A percentile compares a stretch with the other conserved stretches of the same genome.
Conservation (phyloP, 1,140 invertebrate species). For the Babylonia areolata region DNA sequence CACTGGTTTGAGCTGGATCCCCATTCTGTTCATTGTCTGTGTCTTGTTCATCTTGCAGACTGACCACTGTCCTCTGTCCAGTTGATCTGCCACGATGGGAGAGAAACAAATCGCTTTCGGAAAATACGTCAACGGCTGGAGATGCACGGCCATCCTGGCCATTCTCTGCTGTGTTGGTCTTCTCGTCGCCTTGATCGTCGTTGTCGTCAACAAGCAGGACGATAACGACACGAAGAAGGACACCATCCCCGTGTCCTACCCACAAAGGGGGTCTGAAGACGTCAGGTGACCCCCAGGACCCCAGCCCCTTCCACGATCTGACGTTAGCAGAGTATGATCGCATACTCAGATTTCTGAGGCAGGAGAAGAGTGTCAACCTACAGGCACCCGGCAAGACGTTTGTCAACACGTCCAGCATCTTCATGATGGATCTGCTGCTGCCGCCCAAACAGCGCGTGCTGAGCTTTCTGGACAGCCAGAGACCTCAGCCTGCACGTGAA, state of each 20-base stretch:
- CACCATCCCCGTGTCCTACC: neutral
- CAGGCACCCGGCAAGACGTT: slow-evolving; percentile 28
- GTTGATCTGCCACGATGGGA: neutral
- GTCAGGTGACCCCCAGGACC: slow-evolving; percentile 38
- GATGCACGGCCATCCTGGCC: slow-evolving; percentile 6
- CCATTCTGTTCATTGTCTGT: too few relatives aligned
- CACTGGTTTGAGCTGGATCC: too few relatives aligned
- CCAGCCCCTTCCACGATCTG: slow-evolving; percentile 52
- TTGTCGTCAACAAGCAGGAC: neutral
- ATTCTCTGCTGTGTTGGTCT: neutral
- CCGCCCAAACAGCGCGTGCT: slow-evolving; percentile 56
- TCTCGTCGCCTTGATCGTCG: slow-evolving; percentile 9
- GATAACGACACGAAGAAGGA: neutral
- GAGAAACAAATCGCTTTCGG: neutral
- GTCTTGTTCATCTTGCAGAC: neutral
- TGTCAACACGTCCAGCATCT: slow-evolving; percentile 58
- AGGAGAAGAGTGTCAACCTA: slow-evolving; percentile 46
- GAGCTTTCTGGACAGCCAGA: slow-evolving; percentile 52
- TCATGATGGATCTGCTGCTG: slow-evolving; percentile 53
- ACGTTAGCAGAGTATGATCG: slow-evolving; percentile 46
- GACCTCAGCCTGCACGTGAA: slow-evolving; percentile 52
- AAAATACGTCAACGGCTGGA: slow-evolving; percentile 19
- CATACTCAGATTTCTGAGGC: slow-evolving; percentile 31
- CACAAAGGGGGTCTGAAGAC: slow-evolving; percentile 4
- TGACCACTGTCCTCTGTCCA: neutral